These are phyloP conservation scores for Epinephelus fuscoguttatus DNA, from an alignment of 2,113 vertebrate genomes.

Conservation along the genomic window DNA sequence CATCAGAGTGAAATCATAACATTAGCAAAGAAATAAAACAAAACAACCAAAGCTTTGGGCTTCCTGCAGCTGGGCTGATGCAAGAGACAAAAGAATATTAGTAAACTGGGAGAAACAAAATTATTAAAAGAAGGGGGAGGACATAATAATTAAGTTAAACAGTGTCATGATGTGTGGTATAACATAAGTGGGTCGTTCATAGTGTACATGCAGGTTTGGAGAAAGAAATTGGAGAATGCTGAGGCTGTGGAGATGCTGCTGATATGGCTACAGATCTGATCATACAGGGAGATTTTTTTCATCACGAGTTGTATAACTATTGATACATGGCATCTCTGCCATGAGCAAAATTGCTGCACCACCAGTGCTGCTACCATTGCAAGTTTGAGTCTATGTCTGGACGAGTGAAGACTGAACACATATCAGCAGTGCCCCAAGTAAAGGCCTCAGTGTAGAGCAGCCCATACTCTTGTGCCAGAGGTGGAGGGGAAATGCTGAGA, in stretches of 20 bases:
- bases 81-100: slow-evolving; percentile 84
- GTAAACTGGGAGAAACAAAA: slow-evolving; percentile 73
- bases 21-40: slow-evolving; percentile 31
- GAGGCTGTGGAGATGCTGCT: slow-evolving; percentile 79
- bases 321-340: slow-evolving; percentile 6
- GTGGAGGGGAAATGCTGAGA: slow-evolving; percentile 75
- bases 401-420: slow-evolving; percentile 58
- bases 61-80: slow-evolving; percentile 82
- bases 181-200: slow-evolving; percentile 75
- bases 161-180: slow-evolving; percentile 74
- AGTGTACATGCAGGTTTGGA: slow-evolving; percentile 86
- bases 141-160: slow-evolving; percentile 65
- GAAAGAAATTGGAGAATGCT: slow-evolving; percentile 68
- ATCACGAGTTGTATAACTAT: neutral
- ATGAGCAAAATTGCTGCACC: slow-evolving; percentile 30
- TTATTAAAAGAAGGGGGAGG: slow-evolving; percentile 50
- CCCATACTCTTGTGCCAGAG: slow-evolving; percentile 65
- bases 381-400: neutral
- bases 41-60: slow-evolving; percentile 80
- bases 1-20: slow-evolving; percentile 52
- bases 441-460: slow-evolving; percentile 68
- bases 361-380: slow-evolving; percentile 1
- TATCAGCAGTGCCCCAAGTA: slow-evolving; percentile 78
- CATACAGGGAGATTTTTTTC: neutral
- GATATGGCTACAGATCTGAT: slow-evolving; percentile 63